Evolutionary conservation across 2,888 invertebrate genomes (phyloP), one percentile per base, ranked within the genome.

Genomic region (Dynastes tityus): DNA sequence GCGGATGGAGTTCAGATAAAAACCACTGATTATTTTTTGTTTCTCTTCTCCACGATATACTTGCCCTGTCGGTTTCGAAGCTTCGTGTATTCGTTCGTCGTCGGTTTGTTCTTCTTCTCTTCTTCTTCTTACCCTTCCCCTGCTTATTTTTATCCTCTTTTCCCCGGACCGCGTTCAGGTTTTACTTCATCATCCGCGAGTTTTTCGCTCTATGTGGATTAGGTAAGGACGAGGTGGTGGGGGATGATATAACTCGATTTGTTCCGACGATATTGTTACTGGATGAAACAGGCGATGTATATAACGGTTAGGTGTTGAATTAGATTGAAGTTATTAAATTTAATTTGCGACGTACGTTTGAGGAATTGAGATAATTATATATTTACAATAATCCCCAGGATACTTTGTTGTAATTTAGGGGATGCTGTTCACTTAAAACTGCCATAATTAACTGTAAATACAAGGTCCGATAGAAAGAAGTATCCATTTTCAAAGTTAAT

Each of bases 1-100:
- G 84, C 83, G 83, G 85, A 83, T 79, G 83, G 82, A 84, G 82
- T 83, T 79, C 81, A 84, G 84, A 86, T 85, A 85, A 85, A 83
- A 80, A 79, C 81, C 81, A 80, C 83, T 84, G 84, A 82, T 84
- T 84, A 82, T 80, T 80, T 80, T 80, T 81, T 80, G 53, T 77
- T 65, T 55, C 51, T 63, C 71, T 40, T 37, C 64, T 71, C n/a
- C 55, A 37, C 55, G 32, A n/a, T 71, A 51, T 37, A 11, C 40
- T 65, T 65, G 37, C 40, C 13, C 45, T 1, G 55, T 55, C 58
- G 53, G 70, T 70, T 70, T 70, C 45, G 55, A 53, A 32, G 13
- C 32, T 70, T 53, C 32, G 32, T 37, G 32, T 37, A 32, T 32
- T 55, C 32, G 51, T 37, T 53, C 51, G 29, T 27, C 29, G 27